Conservation (phyloP, 2,888 invertebrate genomes). For the Eristalinus aeneus region DNA sequence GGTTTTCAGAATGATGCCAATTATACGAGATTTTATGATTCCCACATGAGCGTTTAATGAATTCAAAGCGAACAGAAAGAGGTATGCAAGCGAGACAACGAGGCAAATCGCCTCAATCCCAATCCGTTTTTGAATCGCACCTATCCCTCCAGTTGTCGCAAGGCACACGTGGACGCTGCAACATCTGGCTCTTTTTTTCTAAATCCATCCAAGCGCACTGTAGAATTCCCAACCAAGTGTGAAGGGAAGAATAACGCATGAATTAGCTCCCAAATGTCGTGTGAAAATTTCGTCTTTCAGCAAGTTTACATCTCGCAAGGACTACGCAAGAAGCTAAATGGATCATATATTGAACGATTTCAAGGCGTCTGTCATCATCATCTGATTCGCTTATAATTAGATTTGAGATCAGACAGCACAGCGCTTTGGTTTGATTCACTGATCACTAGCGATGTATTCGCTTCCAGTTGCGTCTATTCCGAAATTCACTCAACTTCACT, state of each 20-base stretch:
- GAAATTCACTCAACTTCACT: not conserved
- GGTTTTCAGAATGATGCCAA: not conserved
- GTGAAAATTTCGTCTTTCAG: not conserved
- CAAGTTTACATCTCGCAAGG: not conserved
- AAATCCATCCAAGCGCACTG: not conserved
- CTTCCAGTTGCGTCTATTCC: not conserved
- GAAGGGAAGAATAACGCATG: not conserved
- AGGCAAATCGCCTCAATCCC: not conserved
- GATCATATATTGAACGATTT: not conserved
- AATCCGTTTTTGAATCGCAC: not conserved
- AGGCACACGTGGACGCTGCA: not conserved
- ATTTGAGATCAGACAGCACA: not conserved
- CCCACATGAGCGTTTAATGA: not conserved
- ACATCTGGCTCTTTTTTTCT: not conserved
- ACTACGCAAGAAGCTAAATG: not conserved
- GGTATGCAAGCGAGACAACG: too few relatives aligned
- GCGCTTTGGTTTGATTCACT: constrained; percentile 2
- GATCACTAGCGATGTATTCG: constrained; percentile 7
- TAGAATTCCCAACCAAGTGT: not conserved
- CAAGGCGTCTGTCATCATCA: constrained; percentile 2
- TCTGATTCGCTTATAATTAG: constrained; percentile 20
- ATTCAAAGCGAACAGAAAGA: not conserved
- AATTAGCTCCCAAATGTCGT: not conserved
- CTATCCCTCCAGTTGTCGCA: not conserved
- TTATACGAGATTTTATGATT: not conserved